A percentile compares a stretch with the other conserved stretches of the same genome.
phyloP scores from a whole-genome alignment of 2,797 vertebrate genomes.

The Pseudomugil tenellus region DNA sequence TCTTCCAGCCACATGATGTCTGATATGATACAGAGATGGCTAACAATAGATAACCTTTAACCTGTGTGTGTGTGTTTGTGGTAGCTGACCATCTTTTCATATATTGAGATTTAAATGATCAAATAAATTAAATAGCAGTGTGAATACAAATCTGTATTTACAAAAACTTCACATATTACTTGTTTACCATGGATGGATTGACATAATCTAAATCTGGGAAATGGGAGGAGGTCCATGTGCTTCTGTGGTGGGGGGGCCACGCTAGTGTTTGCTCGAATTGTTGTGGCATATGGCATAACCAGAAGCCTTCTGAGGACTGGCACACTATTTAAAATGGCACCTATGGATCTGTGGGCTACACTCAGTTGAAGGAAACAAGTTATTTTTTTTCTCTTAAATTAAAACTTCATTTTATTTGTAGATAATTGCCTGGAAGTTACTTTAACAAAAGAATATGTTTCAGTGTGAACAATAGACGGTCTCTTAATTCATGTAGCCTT shows the following conservation, averaged over 20 bases:
- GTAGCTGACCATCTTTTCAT: conserved; percentile 17
- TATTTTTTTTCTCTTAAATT: background rate
- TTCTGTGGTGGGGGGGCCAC: conserved; percentile 14
- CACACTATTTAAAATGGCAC: conserved; percentile 37
- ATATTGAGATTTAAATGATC: conserved; percentile 9
- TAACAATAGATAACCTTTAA: conserved; percentile 39
- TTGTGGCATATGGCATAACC: conserved; percentile 66
- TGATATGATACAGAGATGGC: conserved; percentile 14
- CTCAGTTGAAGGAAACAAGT: conserved; percentile 29
- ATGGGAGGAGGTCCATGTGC: conserved; percentile 18
- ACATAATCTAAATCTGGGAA: conserved; percentile 18
- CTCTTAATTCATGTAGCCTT: conserved; percentile 19
- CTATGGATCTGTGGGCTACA: conserved; percentile 41
- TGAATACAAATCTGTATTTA: background rate
- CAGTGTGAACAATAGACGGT: conserved; percentile 20
- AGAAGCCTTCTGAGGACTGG: conserved; percentile 47
- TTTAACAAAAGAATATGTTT: conserved; percentile 25
- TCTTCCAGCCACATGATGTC: background rate
- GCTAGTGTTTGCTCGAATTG: conserved; percentile 49
- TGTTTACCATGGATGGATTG: conserved; percentile 27
- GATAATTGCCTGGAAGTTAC: conserved; percentile 1
- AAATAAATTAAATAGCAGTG: background rate
- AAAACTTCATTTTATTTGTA: conserved; percentile 40
- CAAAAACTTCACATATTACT: conserved; percentile 3
- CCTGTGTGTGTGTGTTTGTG: conserved; percentile 24